These are phyloP conservation scores for Didymodactylos carnosus DNA, from an alignment of 2,888 invertebrate genomes.

Conservation along the genomic window DNA sequence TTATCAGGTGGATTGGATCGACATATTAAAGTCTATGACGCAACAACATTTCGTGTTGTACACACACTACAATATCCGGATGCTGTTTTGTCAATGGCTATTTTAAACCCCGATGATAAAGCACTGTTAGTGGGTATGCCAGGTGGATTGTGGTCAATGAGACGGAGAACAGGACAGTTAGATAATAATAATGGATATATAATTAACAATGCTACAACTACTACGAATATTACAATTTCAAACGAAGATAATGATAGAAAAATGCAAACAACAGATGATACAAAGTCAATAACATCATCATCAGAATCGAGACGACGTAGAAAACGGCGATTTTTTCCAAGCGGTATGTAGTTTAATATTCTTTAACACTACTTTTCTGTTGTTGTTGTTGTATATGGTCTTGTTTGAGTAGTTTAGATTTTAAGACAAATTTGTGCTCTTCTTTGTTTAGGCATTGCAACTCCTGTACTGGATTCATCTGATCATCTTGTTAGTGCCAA, in stretches of 20 bases:
- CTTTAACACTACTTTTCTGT: too few relatives aligned
- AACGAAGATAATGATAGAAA: too few relatives aligned
- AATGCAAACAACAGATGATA: not conserved
- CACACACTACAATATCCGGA: constrained; percentile 75
- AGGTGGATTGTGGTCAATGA: constrained; percentile 70
- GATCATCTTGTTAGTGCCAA: not conserved
- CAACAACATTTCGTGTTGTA: constrained; percentile 60
- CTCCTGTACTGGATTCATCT: not conserved
- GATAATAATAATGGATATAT: too few relatives aligned
- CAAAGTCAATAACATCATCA: not conserved
- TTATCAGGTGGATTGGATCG: constrained; percentile 71
- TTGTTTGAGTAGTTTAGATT: not conserved
- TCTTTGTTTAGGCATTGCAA: not conserved
- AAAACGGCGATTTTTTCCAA: not conserved
- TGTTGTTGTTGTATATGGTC: too few relatives aligned
- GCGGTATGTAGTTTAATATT: too few relatives aligned
- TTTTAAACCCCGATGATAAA: constrained; percentile 49
- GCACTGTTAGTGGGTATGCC: constrained; percentile 73
- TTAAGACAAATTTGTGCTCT: not conserved
- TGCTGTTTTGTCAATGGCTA: constrained; percentile 63
- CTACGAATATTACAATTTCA: too few relatives aligned
- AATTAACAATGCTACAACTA: too few relatives aligned
- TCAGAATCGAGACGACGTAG: not conserved
- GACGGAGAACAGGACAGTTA: too few relatives aligned
- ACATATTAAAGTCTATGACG: constrained; percentile 76